These are phyloP conservation scores for Leptatherina wallacei DNA, from an alignment of 2,797 vertebrate genomes.

Conservation along the genomic window DNA sequence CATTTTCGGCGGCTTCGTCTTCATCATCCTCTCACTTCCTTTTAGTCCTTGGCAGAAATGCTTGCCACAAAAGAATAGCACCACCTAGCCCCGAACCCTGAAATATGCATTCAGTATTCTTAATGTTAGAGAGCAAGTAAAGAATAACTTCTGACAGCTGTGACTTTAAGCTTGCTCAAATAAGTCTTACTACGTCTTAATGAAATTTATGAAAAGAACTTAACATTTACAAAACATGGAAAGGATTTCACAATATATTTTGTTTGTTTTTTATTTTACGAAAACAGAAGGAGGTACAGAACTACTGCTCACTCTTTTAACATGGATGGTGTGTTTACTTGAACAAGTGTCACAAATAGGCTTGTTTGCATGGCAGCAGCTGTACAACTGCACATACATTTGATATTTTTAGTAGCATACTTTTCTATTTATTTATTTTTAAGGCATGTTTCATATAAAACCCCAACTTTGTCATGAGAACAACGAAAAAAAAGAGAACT, in stretches of 20 bases:
- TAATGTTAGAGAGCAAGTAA: constrained; percentile 36
- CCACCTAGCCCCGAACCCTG: constrained; percentile 71
- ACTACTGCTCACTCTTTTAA: constrained; percentile 23
- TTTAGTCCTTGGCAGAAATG: constrained; percentile 84
- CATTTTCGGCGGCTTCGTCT: constrained; percentile 85
- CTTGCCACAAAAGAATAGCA: constrained; percentile 74
- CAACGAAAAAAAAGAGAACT: background rate
- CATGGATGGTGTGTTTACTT: constrained; percentile 29
- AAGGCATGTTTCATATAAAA: constrained; percentile 11
- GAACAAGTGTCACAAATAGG: constrained; percentile 23
- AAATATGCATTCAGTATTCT: constrained; percentile 16
- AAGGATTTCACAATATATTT: constrained; percentile 10
- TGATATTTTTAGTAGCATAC: constrained; percentile 10
- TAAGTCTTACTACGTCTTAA: constrained; percentile 65
- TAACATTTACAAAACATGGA: constrained; percentile 8
- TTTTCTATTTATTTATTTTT: constrained; percentile 24
- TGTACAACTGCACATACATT: constrained; percentile 22
- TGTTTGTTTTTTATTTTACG: constrained; percentile 30
- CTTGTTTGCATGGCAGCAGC: constrained; percentile 6
- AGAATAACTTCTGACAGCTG: constrained; percentile 37
- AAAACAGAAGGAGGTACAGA: constrained; percentile 26
- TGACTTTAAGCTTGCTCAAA: constrained; percentile 33
- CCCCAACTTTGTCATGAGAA: background rate
- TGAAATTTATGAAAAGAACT: constrained; percentile 33
- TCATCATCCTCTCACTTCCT: constrained; percentile 85